A percentile compares a stretch with the other conserved stretches of the same genome.
Conservation (phyloP, 2,797 vertebrate species). For the Mionectes olivaceus region DNA sequence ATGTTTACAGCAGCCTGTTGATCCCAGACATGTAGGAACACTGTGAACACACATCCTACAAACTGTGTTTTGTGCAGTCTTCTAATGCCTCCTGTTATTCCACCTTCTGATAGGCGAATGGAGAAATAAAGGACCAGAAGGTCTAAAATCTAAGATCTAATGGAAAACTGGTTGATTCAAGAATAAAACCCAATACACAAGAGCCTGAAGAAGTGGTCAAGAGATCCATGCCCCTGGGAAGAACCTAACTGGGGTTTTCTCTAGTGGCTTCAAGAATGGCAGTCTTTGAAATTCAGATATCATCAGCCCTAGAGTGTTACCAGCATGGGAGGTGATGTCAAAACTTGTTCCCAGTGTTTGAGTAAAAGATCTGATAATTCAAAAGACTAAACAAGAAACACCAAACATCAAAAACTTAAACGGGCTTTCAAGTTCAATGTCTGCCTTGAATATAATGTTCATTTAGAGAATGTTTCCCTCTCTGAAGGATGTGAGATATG, state of each 20-base stretch:
- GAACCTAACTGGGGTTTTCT: not conserved
- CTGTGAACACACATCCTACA: not conserved
- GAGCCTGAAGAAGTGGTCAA: not conserved
- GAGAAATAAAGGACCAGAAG: not conserved
- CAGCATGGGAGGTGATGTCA: not conserved
- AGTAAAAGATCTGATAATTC: conserved; percentile 56
- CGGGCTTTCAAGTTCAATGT: conserved; percentile 27
- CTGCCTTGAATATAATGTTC: not conserved
- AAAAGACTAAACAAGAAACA: conserved; percentile 57
- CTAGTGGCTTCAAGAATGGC: not conserved
- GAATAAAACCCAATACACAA: not conserved
- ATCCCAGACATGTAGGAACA: not conserved
- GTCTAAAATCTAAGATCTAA: not conserved
- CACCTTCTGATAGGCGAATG: not conserved
- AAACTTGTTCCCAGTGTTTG: conserved; percentile 24
- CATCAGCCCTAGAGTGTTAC: not conserved
- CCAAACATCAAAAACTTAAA: conserved; percentile 27
- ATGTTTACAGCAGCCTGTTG: not conserved
- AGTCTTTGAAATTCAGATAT: conserved; percentile 24
- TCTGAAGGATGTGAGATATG: conserved; percentile 47
- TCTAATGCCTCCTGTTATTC: not conserved
- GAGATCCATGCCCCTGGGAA: not conserved
- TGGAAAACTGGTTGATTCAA: not conserved
- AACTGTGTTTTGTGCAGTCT: not conserved
- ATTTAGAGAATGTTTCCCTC: not conserved